phyloP scores from a whole-genome alignment of 2,797 vertebrate genomes.

The Lutra lutra region DNA sequence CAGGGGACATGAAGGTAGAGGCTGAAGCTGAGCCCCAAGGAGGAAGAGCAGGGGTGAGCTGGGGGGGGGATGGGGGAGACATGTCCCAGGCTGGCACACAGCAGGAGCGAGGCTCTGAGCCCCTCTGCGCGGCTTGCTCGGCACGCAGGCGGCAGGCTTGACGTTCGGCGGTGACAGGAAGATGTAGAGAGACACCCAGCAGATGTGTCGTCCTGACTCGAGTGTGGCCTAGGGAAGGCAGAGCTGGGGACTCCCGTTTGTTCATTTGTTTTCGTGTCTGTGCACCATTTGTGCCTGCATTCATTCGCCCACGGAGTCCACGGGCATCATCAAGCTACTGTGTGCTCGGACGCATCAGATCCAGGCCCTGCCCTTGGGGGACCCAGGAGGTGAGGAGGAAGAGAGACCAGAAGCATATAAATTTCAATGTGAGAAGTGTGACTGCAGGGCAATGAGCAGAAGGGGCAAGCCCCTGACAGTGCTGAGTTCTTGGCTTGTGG shows the following conservation, averaged over 20 bases:
- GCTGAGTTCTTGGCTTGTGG: not conserved
- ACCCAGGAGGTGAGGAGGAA: not conserved
- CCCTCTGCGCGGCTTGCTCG: not conserved
- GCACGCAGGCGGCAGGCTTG: not conserved
- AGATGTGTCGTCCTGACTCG: not conserved
- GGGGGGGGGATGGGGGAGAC: not conserved
- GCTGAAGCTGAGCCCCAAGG: not conserved
- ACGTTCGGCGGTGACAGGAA: not conserved
- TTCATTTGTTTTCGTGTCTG: not conserved
- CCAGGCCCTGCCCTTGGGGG: no score
- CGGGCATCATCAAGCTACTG: accelerated
- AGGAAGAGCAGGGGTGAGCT: no score
- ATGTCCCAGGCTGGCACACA: no score
- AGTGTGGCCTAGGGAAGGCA: not conserved
- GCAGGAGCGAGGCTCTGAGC: not conserved
- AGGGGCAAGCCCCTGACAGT: no score
- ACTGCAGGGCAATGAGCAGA: not conserved
- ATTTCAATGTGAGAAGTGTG: not conserved
- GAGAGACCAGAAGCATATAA: not conserved
- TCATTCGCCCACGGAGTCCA: not conserved
- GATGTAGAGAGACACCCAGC: not conserved
- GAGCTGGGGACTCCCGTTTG: accelerated
- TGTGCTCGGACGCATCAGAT: not conserved
- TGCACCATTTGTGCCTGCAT: no score
- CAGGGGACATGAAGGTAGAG: not conserved